Evolutionary conservation across 2,888 invertebrate genomes (phyloP), one percentile per base, ranked within the genome.

Genomic region (Limnephilus rhombicus): DNA sequence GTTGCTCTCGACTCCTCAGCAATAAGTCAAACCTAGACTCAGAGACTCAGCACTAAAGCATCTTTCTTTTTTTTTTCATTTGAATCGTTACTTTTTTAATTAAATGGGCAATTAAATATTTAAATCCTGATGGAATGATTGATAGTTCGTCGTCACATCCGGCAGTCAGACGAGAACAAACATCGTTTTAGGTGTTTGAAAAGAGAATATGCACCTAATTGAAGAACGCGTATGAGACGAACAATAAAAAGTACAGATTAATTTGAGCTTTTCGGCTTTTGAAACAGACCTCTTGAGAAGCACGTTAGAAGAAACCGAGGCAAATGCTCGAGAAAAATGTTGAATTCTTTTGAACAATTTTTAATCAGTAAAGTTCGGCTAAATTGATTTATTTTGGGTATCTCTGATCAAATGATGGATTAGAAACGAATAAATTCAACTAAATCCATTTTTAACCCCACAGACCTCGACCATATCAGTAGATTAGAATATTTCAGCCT

Each of bases 101-200:
- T 83, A 83, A 83, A 83, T 34, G 83, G 83, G 83, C 83, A 83
- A 83, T 83, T 83, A 83, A 83, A 83, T 83, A 83, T 83, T 83
- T 83, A 83, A 83, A 83, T 34, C 83, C 31, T 83, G 83, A 83
- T 83, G 31, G 83, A 83, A 34, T 83, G 83, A 34, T 83, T 68
- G 68, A 68, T 68, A 68, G 68, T 68, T 68, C 68, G 68, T 68
- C 68, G 68, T 68, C 68, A 68, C 9, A 68, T 68, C 68, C 68
- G 68, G n/a, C 68, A 68, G 68, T 68, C 68, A 68, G 68, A 68
- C 24, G 68, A 5, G 68, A 68, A 68, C 68, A 68, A 68, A 68
- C 68, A 68, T n/a, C 68, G n/a, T 68, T 68, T 68, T 68, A 68
- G 68, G 68, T 68, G 68, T 68, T 68, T 68, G 68, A 68, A 68